These are phyloP conservation scores for Spodoptera frugiperda DNA, from an alignment of 1,140 invertebrate species.

Conservation along the genomic window DNA sequence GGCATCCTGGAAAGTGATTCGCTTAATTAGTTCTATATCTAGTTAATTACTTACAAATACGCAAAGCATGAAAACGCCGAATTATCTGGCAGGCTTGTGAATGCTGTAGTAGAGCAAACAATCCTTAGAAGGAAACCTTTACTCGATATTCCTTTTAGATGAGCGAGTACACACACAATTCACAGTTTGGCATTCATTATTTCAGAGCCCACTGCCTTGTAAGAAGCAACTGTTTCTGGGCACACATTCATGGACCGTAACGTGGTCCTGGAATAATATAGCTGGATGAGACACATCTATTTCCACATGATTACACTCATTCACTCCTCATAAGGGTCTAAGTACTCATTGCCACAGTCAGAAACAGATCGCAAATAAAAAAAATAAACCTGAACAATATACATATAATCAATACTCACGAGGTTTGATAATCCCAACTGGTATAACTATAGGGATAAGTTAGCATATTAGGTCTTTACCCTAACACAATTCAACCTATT, in stretches of 20 bases:
- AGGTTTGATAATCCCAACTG: slow-evolving; percentile 25
- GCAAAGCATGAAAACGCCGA: slow-evolving; percentile 4
- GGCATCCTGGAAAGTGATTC: slow-evolving; percentile 89
- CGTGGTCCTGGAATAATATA: background rate
- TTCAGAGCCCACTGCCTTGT: no score
- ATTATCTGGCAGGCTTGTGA: background rate
- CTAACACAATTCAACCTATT: slow-evolving; percentile 18
- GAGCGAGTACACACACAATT: no score
- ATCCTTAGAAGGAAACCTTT: background rate
- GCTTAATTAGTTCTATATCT: background rate
- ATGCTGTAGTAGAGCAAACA: background rate
- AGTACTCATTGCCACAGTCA: background rate
- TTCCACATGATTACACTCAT: slow-evolving; percentile 8
- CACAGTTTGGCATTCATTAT: no score
- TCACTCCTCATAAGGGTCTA: slow-evolving; percentile 5
- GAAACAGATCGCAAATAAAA: background rate
- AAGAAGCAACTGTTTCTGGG: no score
- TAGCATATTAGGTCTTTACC: slow-evolving; percentile 30
- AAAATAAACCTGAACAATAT: slow-evolving; percentile 35
- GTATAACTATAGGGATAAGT: slow-evolving; percentile 40
- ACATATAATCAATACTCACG: slow-evolving; percentile 35
- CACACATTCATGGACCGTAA: no score
- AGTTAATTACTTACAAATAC: background rate
- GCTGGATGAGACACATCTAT: slow-evolving; percentile 4
- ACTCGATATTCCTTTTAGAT: background rate